Conservation (phyloP, 30 jellyfish, hydroid and myxozoan genomes). For the Aurelia coerulea region DNA sequence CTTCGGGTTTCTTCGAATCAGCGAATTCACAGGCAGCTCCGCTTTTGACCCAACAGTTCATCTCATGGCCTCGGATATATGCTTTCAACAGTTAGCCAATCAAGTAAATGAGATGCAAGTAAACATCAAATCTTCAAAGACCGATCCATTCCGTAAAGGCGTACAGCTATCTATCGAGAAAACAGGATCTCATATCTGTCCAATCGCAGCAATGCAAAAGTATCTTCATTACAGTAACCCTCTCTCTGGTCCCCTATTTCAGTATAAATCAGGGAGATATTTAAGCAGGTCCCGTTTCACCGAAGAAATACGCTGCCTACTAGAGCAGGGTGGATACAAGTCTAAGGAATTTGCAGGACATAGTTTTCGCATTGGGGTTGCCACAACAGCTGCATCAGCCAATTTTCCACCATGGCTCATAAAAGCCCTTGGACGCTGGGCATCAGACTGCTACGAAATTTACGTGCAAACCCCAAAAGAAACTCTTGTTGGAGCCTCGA, state of each 20-base stretch:
- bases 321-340: neutral
- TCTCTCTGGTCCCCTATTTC: neutral
- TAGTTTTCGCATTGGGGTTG: conserved; percentile 23
- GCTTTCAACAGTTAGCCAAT: neutral
- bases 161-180: neutral
- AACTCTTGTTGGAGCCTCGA: neutral
- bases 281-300: neutral
- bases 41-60: neutral
- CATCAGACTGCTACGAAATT: neutral
- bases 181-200: neutral
- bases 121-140: neutral
- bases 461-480: neutral
- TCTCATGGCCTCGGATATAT: neutral
- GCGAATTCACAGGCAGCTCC: conserved; percentile 4
- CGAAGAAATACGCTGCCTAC: neutral
- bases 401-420: neutral
- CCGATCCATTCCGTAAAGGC: conserved; percentile 44
- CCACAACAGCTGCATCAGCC: conserved; percentile 6
- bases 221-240: neutral
- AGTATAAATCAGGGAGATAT: neutral
- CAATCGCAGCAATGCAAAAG: conserved; percentile 8
- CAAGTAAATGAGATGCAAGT: neutral
- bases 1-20: conserved; percentile 23
- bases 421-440: conserved; percentile 1
- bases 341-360: conserved; percentile 11